Percentiles rank a stretch among this genome's conserved stretches.
Evolutionary conservation across 2,888 invertebrate species (phyloP).

Genomic region (Dilophus febrilis): DNA sequence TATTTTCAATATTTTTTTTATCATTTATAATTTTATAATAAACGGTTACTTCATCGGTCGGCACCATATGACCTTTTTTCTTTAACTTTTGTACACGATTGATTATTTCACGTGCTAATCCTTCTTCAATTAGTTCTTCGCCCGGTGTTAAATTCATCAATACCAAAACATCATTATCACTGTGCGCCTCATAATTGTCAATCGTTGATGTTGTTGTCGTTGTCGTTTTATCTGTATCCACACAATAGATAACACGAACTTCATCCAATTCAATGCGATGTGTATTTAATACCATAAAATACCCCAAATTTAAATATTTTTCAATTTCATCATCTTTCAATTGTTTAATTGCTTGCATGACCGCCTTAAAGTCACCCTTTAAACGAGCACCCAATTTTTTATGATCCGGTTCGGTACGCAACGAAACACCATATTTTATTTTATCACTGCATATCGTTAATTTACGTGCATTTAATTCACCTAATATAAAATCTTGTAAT

Average conservation of each 20-base stretch:
- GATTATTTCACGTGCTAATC: conserved; percentile 85
- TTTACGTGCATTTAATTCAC: conserved; percentile 82
- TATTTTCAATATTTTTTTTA: conserved; percentile 16
- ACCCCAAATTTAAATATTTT: conserved; percentile 49
- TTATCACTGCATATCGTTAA: conserved; percentile 79
- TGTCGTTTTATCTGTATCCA: conserved; percentile 28
- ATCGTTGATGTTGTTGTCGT: conserved; percentile 27
- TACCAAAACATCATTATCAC: conserved; percentile 77
- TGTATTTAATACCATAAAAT: conserved; percentile 53
- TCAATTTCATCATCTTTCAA: conserved; percentile 65
- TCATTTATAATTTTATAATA: conserved; percentile 47
- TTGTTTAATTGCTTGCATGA: conserved; percentile 63
- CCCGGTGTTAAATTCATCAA: conserved; percentile 80
- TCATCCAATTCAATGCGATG: conserved; percentile 64
- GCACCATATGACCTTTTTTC: conserved; percentile 85
- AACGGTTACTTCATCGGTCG: conserved; percentile 75
- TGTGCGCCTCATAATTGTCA: conserved; percentile 71
- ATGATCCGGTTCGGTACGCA: conserved; percentile 90
- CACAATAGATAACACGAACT: conserved; percentile 65
- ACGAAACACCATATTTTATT: conserved; percentile 73
- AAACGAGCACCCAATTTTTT: conserved; percentile 70
- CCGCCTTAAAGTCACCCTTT: conserved; percentile 78
- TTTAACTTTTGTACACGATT: conserved; percentile 91
- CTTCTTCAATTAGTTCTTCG: conserved; percentile 83
- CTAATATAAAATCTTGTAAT: conserved; percentile 69